Evolutionary conservation across 64 coral and sea anemone species (phyloP).

Genomic region (Montipora efflorescens): DNA sequence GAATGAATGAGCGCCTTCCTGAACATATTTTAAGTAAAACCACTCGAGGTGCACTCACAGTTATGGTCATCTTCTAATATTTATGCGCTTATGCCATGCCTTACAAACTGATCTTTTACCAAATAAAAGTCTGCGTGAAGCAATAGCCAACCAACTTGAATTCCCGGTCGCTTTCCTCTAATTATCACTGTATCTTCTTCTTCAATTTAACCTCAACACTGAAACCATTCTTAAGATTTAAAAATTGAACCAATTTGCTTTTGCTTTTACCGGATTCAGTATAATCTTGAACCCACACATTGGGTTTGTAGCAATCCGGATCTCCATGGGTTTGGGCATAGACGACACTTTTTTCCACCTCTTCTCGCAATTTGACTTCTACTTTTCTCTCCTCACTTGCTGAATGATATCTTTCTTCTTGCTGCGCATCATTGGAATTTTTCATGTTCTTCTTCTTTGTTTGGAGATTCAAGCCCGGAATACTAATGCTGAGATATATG

Average conservation of each 20-base stretch:
- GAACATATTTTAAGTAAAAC: too few relatives aligned
- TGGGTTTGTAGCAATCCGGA: conserved; percentile 20
- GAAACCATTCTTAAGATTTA: conserved; percentile 43
- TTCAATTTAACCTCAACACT: conserved; percentile 40
- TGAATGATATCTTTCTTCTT: not conserved
- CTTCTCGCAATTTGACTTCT: not conserved
- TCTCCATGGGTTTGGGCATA: conserved; percentile 9
- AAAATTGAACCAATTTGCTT: not conserved
- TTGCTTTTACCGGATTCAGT: too few relatives aligned
- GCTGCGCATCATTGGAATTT: too few relatives aligned
- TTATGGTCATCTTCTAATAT: too few relatives aligned
- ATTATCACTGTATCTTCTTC: not conserved
- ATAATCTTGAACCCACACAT: not conserved
- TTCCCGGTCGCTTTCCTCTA: not conserved
- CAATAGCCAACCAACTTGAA: not conserved
- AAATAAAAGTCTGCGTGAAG: not conserved
- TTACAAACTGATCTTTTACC: too few relatives aligned
- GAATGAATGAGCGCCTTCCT: too few relatives aligned
- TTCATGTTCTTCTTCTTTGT: too few relatives aligned
- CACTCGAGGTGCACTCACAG: too few relatives aligned
- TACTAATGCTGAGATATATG: too few relatives aligned
- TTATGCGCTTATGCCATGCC: too few relatives aligned
- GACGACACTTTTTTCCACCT: not conserved
- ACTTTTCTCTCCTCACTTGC: not conserved
- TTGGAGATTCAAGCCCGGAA: too few relatives aligned